Evolutionary conservation across 2,113 vertebrate species (phyloP), one percentile per base, ranked within the genome.

Genomic region (Pangasianodon hypophthalmus): DNA sequence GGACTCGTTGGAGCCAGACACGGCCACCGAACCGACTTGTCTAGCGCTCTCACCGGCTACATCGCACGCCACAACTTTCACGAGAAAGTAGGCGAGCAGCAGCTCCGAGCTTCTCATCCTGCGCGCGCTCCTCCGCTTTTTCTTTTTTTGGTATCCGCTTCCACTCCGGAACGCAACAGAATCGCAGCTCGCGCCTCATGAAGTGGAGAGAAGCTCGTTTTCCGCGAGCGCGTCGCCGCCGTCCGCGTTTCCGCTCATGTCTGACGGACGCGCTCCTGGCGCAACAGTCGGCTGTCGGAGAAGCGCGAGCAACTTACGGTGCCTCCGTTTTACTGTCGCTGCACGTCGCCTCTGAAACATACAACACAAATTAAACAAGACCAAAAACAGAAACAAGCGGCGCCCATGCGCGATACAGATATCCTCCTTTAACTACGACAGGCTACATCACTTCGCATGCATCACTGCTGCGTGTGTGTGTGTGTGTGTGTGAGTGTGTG

Each of bases 21-120:
- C 97, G 95, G 98, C 96, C 37, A 98, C 94, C 92, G 97, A 97
- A 93, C 97, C 97, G 37, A 97, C 97, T 91, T 97, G 96, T 91
- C 96, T 96, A 89, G 97, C 96, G 60, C 97, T 98, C 95, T 97
- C 97, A 91, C 98, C 97, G 95, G 97, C 97, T 69, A 98, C 98
- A 94, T 97, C 97, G 94, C 98, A 97, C 94, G 97, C 95, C 85
- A 97, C 96, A 93, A 98, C 96, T 97, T 99, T 97, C 92, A 97
- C 96, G 94, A 97, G 95, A 95, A 98, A 96, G 97, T 97, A 99
- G 94, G 97, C 96, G 79, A 98, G 94, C 73, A 98, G 95, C 95
- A 99, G 96, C 91, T 96, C 96, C 91, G 96, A 97, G 91, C 95
- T 96, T 94, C 95, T 94, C 96, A 97, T 96, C 77, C 90, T 95